Evolutionary conservation across 2,888 invertebrate species (phyloP).

Genomic region (Ariolimax columbianus): DNA sequence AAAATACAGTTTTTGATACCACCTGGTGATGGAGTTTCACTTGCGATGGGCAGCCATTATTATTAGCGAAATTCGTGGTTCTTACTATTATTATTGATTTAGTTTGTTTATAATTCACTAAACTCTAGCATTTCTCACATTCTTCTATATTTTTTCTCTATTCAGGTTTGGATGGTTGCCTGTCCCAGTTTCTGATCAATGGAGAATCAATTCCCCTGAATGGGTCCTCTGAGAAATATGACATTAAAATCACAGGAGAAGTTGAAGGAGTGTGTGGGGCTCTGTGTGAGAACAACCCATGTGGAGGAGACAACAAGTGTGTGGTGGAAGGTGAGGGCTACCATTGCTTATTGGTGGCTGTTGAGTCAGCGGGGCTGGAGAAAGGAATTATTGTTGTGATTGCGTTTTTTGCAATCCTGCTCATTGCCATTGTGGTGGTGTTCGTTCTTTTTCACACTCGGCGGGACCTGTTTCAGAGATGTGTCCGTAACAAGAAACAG

Average conservation of each 20-base stretch:
- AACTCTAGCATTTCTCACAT: too few species aligned
- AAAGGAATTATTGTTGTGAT: slow-evolving; percentile 95
- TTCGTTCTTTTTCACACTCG: slow-evolving; percentile 94
- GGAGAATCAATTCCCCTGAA: slow-evolving; percentile 93
- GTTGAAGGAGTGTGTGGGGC: slow-evolving; percentile 63
- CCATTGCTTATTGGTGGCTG: slow-evolving; percentile 68
- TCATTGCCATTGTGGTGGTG: slow-evolving; percentile 71
- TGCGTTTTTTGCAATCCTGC: slow-evolving; percentile 90
- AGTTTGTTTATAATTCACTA: too few species aligned
- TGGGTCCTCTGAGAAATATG: slow-evolving; percentile 84
- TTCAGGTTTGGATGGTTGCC: slow-evolving; percentile 90
- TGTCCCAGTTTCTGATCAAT: slow-evolving; percentile 92
- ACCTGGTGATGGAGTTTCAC: too few species aligned
- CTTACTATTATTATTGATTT: too few species aligned
- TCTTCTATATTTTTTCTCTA: slow-evolving; percentile 34
- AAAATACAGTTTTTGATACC: too few species aligned
- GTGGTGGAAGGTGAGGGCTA: slow-evolving; percentile 60
- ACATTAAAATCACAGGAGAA: slow-evolving; percentile 64
- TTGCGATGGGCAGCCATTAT: too few species aligned
- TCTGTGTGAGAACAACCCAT: slow-evolving; percentile 63
- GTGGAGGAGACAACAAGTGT: slow-evolving; percentile 61
- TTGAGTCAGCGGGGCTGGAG: slow-evolving; percentile 91
- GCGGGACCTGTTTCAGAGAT: slow-evolving; percentile 82
- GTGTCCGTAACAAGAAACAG: slow-evolving; percentile 51
- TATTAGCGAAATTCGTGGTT: too few species aligned